Evolutionary conservation across 64 coral and sea anemone genomes (phyloP).

Genomic region (Orbicella faveolata): DNA sequence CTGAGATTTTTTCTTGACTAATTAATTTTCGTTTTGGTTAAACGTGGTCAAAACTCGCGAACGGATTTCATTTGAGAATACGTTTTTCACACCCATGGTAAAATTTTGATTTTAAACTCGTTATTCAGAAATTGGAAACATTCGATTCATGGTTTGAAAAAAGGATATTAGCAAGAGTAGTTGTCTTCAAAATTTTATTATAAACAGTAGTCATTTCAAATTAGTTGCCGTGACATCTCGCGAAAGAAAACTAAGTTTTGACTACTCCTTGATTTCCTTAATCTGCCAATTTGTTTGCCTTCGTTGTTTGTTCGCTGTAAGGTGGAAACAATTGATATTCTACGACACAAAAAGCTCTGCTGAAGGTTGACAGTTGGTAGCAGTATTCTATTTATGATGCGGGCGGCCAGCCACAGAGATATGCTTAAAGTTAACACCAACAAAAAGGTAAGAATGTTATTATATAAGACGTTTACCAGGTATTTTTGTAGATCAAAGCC

Average conservation of each 20-base stretch:
- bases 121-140: neutral
- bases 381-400: neutral
- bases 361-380: neutral
- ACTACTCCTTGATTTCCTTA: constrained; percentile 7
- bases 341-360: neutral
- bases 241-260: neutral
- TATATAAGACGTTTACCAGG: too few relatives aligned
- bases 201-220: neutral
- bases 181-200: neutral
- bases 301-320: constrained; percentile 18
- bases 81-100: neutral
- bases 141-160: neutral
- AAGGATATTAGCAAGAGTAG: neutral
- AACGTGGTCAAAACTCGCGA: neutral
- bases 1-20: neutral
- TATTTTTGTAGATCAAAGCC: too few relatives aligned
- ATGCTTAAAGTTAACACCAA: neutral
- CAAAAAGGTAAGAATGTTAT: neutral
- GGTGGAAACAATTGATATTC: neutral
- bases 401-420: neutral
- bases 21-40: constrained; percentile 5
- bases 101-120: neutral
- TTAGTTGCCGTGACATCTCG: neutral
- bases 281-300: constrained; percentile 19
- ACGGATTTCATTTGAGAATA: neutral